These are phyloP conservation scores for Gopherus evgoodei DNA, from an alignment of 2,113 vertebrate species.

Conservation along the genomic window DNA sequence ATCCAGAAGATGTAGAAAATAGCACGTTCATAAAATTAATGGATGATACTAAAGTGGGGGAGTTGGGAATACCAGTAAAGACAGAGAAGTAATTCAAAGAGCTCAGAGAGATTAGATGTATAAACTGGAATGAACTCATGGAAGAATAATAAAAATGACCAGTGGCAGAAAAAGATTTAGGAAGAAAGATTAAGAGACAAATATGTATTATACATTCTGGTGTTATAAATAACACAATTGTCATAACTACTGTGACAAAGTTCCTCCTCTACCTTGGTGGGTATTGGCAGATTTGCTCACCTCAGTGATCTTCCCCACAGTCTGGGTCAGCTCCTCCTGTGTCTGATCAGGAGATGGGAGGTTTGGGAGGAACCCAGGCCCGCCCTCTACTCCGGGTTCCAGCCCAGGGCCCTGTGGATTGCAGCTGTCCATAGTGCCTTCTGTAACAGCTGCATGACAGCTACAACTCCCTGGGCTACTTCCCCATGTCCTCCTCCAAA, in stretches of 20 bases:
- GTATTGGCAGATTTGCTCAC: no score
- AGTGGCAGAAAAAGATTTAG: background rate
- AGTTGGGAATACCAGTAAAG: background rate
- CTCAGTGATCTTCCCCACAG: no score
- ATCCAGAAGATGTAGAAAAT: background rate
- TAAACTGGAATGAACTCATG: background rate
- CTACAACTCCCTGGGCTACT: no score
- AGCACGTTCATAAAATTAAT: background rate
- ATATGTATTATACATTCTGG: background rate
- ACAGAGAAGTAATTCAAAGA: background rate
- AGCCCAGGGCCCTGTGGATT: no score
- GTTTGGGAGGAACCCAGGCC: no score
- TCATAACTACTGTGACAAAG: background rate
- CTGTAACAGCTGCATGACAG: no score
- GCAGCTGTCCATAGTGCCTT: no score
- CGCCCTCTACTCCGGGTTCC: no score
- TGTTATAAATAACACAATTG: background rate
- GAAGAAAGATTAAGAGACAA: constrained; percentile 25
- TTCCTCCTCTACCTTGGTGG: no score
- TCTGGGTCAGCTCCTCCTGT: no score
- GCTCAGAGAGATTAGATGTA: constrained; percentile 34
- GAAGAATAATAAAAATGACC: background rate
- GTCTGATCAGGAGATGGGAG: no score
- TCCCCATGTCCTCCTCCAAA: no score
- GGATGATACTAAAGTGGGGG: background rate